Conservation (phyloP, 2,888 invertebrate species). For the Limnephilus rhombicus region DNA sequence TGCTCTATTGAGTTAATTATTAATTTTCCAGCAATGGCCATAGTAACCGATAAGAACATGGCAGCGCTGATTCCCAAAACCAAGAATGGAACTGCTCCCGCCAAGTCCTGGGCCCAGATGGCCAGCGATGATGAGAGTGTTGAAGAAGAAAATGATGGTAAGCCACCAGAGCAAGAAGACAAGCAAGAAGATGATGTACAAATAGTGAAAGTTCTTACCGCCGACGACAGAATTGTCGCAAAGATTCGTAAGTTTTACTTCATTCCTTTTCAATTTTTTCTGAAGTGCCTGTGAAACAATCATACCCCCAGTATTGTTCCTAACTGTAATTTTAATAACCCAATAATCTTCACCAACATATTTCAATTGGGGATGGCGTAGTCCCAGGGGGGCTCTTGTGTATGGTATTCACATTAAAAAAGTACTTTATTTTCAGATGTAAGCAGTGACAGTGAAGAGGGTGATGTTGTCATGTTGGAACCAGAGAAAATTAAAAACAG, state of each 20-base stretch:
- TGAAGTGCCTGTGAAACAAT: too few species aligned
- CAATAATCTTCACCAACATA: too few species aligned
- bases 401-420: too few species aligned
- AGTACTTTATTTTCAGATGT: slow-evolving; percentile 47
- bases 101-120: slow-evolving; percentile 65
- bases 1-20: not conserved
- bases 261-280: not conserved
- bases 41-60: slow-evolving; percentile 55
- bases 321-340: too few species aligned
- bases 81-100: slow-evolving; percentile 56
- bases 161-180: slow-evolving; percentile 67
- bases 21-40: slow-evolving; percentile 49
- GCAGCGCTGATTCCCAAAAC: slow-evolving; percentile 58
- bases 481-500: slow-evolving; percentile 50
- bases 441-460: slow-evolving; percentile 71
- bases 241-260: slow-evolving; percentile 58
- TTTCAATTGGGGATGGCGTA: too few species aligned
- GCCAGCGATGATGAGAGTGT: slow-evolving; percentile 67
- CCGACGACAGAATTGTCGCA: slow-evolving; percentile 60
- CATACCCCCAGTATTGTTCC: too few species aligned
- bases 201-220: slow-evolving; percentile 66
- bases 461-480: slow-evolving; percentile 70
- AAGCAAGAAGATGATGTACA: slow-evolving; percentile 68
- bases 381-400: too few species aligned
- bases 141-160: slow-evolving; percentile 67